phyloP scores from a whole-genome alignment of 2,888 invertebrate species.

The Sericinus montela region DNA sequence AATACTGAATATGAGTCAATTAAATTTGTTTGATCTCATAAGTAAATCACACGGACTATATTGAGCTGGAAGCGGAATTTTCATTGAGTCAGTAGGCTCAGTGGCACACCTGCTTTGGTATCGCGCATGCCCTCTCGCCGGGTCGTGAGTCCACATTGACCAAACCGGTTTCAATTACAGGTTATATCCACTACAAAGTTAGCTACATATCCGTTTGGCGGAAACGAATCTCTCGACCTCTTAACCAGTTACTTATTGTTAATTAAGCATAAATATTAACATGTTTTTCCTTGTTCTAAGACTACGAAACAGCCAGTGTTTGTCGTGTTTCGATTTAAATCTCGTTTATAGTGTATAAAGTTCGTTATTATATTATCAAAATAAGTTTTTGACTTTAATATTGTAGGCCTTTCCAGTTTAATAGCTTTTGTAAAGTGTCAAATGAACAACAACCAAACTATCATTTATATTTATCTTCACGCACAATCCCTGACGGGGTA shows the following conservation, averaged over 20 bases:
- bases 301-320: too few relatives aligned
- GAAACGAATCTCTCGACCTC: slow-evolving; percentile 55
- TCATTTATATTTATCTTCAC: too few relatives aligned
- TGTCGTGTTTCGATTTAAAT: neutral
- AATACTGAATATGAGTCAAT: too few relatives aligned
- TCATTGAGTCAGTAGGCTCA: slow-evolving; percentile 71
- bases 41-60: slow-evolving; percentile 59
- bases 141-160: slow-evolving; percentile 71
- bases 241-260: slow-evolving; percentile 17
- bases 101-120: slow-evolving; percentile 76
- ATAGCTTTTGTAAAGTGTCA: too few relatives aligned
- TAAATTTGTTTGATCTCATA: neutral
- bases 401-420: too few relatives aligned
- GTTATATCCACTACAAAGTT: slow-evolving; percentile 59
- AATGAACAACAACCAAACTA: too few relatives aligned
- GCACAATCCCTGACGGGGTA: too few relatives aligned
- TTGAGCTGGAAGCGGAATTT: slow-evolving; percentile 66
- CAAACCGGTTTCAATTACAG: slow-evolving; percentile 77
- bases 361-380: too few relatives aligned
- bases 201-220: slow-evolving; percentile 72
- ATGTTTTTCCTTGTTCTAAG: slow-evolving; percentile 4
- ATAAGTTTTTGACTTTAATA: too few relatives aligned
- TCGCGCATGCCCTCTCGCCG: slow-evolving; percentile 71
- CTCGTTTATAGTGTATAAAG: slow-evolving; percentile 1
- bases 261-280: slow-evolving; percentile 13